Percentiles rank a stretch among this genome's conserved stretches.
These are phyloP conservation scores for Albula goreensis DNA, from an alignment of 2,113 vertebrate species.

Conservation along the genomic window DNA sequence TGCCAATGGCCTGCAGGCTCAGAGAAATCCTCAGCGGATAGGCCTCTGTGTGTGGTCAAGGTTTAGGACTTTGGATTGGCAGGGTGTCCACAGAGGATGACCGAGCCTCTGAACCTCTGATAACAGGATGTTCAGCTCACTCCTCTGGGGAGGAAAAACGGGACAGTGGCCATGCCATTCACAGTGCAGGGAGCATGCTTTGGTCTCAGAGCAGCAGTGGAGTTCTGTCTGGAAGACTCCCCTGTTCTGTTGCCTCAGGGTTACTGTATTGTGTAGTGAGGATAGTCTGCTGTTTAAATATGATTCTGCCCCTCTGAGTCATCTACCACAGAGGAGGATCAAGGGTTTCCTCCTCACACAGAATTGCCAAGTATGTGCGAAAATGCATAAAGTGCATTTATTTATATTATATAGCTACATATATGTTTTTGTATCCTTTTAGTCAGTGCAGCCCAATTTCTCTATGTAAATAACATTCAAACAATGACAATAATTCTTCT, in stretches of 20 bases:
- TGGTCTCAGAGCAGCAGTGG: not conserved
- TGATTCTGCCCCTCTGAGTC: too few relatives aligned
- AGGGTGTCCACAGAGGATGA: not conserved
- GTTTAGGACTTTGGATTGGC: not conserved
- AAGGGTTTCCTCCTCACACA: too few relatives aligned
- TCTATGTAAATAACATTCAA: too few relatives aligned
- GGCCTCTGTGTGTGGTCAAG: not conserved
- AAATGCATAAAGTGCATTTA: too few relatives aligned
- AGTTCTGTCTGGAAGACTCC: not conserved
- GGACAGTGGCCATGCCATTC: not conserved
- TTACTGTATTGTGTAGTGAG: not conserved
- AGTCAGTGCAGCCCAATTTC: too few relatives aligned
- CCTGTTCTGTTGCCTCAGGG: too few relatives aligned
- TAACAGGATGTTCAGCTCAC: not conserved
- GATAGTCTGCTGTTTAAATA: too few relatives aligned
- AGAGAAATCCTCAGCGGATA: not conserved
- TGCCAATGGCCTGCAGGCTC: not conserved
- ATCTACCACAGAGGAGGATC: too few relatives aligned
- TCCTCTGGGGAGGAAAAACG: not conserved
- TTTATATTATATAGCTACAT: too few relatives aligned
- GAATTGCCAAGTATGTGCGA: too few relatives aligned
- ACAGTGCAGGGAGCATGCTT: not conserved
- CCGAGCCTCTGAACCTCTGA: not conserved
- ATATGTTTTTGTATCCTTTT: too few relatives aligned
- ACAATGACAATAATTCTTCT: too few relatives aligned